Percentiles rank a stretch among this genome's conserved stretches.
phyloP scores from a whole-genome alignment of 2,113 vertebrate species.

The Anguilla japonica region DNA sequence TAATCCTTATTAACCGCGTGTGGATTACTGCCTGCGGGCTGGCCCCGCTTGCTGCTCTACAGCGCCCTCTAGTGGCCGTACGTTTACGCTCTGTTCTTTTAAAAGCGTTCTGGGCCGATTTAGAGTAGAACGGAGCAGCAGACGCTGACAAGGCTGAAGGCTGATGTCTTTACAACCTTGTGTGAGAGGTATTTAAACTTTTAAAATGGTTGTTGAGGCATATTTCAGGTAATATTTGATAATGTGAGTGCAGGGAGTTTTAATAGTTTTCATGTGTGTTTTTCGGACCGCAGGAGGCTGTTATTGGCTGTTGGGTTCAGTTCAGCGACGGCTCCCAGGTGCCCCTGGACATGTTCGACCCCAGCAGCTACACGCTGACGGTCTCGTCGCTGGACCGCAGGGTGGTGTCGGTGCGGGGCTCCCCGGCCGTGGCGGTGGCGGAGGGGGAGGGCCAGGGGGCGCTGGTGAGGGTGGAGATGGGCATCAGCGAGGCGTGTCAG shows the following conservation, averaged over 20 bases:
- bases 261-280: neutral
- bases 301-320: slow-evolving; percentile 87
- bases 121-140: no score
- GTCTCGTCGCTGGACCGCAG: slow-evolving; percentile 82
- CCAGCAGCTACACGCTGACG: slow-evolving; percentile 75
- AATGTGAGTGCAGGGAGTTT: no score
- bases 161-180: no score
- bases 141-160: no score
- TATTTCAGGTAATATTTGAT: neutral
- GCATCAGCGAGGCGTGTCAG: slow-evolving; percentile 84
- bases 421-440: slow-evolving; percentile 69
- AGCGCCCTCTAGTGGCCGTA: neutral
- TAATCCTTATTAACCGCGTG: neutral
- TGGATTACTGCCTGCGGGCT: neutral
- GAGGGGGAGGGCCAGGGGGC: slow-evolving; percentile 82
- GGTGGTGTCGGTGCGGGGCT: slow-evolving; percentile 79
- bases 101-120: no score
- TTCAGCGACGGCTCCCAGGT: slow-evolving; percentile 89
- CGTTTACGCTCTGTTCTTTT: no score
- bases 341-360: slow-evolving; percentile 86
- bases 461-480: slow-evolving; percentile 82
- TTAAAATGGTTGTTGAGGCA: neutral
- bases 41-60: neutral
- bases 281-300: slow-evolving; percentile 73
- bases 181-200: no score